These are phyloP conservation scores for Eudasyphora cyanicolor DNA, from an alignment of 2,888 invertebrate species.

Conservation along the genomic window DNA sequence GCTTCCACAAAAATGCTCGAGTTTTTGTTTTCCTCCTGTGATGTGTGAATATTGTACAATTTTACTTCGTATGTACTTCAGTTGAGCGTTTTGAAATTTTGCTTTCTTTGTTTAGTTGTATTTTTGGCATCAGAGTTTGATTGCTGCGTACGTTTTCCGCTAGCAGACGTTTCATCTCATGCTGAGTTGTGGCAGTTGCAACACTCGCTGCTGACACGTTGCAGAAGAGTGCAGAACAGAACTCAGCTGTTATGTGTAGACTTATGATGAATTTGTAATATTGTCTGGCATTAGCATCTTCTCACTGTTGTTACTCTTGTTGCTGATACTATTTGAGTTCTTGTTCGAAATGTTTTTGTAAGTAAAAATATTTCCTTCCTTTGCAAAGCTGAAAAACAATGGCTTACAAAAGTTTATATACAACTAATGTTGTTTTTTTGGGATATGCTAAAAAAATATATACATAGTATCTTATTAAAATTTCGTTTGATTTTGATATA, in stretches of 20 bases:
- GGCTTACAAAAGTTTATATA: no score
- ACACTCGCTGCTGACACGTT: constrained; percentile 54
- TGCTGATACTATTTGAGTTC: no score
- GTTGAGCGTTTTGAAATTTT: constrained; percentile 46
- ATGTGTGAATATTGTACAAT: constrained; percentile 55
- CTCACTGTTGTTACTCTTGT: neutral
- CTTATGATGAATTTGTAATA: constrained; percentile 63
- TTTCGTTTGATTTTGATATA: no score
- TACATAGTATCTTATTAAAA: no score
- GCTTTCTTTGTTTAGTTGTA: constrained; percentile 16
- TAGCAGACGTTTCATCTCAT: constrained; percentile 46
- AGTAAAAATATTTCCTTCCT: no score
- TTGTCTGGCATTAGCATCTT: constrained; percentile 51
- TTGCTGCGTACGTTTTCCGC: constrained; percentile 54
- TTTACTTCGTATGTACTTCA: constrained; percentile 51
- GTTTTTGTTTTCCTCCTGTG: neutral
- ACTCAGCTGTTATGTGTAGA: constrained; percentile 61
- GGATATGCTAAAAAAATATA: no score
- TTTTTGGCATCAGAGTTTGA: constrained; percentile 35
- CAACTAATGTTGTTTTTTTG: no score
- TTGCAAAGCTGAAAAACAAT: no score
- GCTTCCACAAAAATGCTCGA: neutral
- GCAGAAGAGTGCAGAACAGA: no score
- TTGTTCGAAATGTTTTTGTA: no score
- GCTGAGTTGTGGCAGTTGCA: constrained; percentile 36